These are phyloP conservation scores for Spialia ferax DNA, from an alignment of 2,888 invertebrate species.

Conservation along the genomic window DNA sequence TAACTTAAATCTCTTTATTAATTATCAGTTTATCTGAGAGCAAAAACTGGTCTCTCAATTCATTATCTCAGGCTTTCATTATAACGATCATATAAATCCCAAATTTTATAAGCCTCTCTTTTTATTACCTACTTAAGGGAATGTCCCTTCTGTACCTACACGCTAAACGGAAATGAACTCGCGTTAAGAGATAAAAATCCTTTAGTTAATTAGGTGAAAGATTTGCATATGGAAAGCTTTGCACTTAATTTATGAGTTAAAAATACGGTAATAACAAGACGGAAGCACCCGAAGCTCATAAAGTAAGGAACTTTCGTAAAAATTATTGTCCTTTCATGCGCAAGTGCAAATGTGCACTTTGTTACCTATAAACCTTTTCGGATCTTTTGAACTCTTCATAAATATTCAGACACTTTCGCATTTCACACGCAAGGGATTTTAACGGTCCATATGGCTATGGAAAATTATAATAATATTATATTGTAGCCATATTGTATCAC, in stretches of 20 bases:
- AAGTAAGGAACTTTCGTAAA: slow-evolving; percentile 71
- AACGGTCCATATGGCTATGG: slow-evolving; percentile 38
- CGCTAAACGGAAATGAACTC: slow-evolving; percentile 8
- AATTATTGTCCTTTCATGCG: slow-evolving; percentile 65
- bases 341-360: slow-evolving; percentile 51
- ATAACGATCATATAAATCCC: not conserved
- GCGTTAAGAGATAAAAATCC: slow-evolving; percentile 24
- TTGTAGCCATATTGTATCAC: slow-evolving; percentile 11
- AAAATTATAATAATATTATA: slow-evolving; percentile 47
- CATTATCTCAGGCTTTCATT: too few relatives aligned
- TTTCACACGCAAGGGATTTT: slow-evolving; percentile 60
- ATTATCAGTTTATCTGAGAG: too few relatives aligned
- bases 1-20: too few relatives aligned
- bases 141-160: too few relatives aligned
- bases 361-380: slow-evolving; percentile 58
- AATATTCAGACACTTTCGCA: slow-evolving; percentile 77
- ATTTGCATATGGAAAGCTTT: slow-evolving; percentile 66
- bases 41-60: too few relatives aligned
- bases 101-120: slow-evolving; percentile 4
- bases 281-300: slow-evolving; percentile 52
- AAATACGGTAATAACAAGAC: slow-evolving; percentile 57
- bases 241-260: slow-evolving; percentile 57
- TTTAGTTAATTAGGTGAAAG: slow-evolving; percentile 51
- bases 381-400: slow-evolving; percentile 69
- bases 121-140: not conserved